Conservation (phyloP, 2,113 vertebrate genomes). For the Bufo gargarizans region DNA sequence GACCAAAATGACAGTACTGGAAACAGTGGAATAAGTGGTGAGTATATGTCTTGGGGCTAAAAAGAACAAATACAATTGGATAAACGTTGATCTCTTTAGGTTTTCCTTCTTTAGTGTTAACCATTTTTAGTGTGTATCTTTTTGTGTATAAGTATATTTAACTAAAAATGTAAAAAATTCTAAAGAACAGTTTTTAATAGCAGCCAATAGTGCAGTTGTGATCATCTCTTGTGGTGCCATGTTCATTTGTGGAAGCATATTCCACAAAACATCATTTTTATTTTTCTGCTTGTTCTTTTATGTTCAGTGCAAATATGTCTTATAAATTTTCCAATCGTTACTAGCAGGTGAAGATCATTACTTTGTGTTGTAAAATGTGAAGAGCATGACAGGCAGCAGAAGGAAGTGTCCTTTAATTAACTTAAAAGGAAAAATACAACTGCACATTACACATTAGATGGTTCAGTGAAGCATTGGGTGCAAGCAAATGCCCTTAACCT, state of each 20-base stretch:
- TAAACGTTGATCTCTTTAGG: no score
- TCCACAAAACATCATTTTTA: not conserved
- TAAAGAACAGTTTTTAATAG: not conserved
- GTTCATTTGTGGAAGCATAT: not conserved
- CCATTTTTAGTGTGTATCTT: no score
- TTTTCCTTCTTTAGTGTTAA: no score
- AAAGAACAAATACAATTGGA: no score
- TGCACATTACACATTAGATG: not conserved
- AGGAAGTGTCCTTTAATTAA: constrained; percentile 54
- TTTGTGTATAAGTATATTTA: no score
- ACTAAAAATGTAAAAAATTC: not conserved
- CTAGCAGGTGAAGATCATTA: constrained; percentile 24
- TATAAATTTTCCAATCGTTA: not conserved
- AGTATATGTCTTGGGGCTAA: no score
- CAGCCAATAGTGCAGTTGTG: not conserved
- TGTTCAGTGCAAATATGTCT: not conserved
- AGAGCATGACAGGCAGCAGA: constrained; percentile 21
- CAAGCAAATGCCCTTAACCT: constrained; percentile 42
- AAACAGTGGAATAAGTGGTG: no score
- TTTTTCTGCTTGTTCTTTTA: not conserved
- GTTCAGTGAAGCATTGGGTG: constrained; percentile 35
- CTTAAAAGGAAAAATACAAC: constrained; percentile 31
- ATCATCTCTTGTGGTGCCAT: not conserved
- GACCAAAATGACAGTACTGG: no score
- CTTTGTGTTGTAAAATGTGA: constrained; percentile 28